Evolutionary conservation across 2,113 vertebrate genomes (phyloP).

Genomic region (Fulmarus glacialis): DNA sequence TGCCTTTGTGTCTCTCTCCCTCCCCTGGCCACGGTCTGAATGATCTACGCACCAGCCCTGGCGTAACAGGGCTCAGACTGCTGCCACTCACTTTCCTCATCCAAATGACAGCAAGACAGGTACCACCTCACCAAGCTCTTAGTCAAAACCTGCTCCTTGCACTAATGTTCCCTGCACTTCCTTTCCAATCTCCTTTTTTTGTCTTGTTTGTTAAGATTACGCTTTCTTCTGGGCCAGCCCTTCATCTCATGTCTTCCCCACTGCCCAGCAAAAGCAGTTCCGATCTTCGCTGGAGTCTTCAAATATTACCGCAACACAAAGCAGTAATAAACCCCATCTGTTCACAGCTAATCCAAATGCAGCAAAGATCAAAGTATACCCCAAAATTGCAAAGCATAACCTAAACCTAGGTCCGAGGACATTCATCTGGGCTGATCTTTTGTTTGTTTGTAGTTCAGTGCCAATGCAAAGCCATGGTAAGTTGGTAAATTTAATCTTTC

Average conservation of each 20-base stretch:
- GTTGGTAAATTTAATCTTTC: background rate
- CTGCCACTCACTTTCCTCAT: background rate
- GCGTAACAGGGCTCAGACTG: background rate
- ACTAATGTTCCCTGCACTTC: background rate
- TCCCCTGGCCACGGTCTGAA: background rate
- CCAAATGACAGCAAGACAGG: background rate
- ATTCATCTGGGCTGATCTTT: background rate
- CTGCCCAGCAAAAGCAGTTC: background rate
- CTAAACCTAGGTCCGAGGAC: background rate
- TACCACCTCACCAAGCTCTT: background rate
- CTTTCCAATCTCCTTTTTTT: background rate
- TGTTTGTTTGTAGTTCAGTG: background rate
- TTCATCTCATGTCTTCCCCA: background rate
- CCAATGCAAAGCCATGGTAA: background rate
- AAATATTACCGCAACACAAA: fast-evolving
- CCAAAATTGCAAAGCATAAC: background rate
- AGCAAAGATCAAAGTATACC: background rate
- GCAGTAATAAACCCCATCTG: background rate
- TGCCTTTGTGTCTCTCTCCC: background rate
- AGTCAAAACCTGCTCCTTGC: background rate
- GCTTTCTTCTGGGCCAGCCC: background rate
- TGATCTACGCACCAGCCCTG: fast-evolving
- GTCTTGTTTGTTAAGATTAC: background rate
- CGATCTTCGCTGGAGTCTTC: background rate
- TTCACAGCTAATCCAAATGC: background rate